A percentile compares a stretch with the other conserved stretches of the same genome.
Evolutionary conservation across 2,113 vertebrate genomes (phyloP).

Genomic region (Mesocricetus auratus): DNA sequence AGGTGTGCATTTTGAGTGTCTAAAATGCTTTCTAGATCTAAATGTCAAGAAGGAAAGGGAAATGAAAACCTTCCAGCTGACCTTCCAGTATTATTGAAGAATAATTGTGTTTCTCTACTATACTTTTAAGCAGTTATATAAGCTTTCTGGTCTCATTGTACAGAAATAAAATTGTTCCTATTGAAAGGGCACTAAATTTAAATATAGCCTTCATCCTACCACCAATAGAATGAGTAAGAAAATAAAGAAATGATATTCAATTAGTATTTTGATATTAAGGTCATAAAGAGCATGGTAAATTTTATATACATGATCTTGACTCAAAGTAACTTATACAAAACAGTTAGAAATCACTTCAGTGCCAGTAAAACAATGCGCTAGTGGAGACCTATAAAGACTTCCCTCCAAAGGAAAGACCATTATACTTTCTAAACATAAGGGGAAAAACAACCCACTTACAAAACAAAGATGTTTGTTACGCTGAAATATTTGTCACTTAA

Average conservation of each 20-base stretch:
- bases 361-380: background rate
- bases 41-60: conserved; percentile 36
- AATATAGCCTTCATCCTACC: background rate
- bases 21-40: conserved; percentile 32
- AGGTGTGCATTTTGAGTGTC: background rate
- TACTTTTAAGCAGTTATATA: conserved; percentile 8
- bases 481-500: conserved; percentile 10
- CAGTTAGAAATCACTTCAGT: conserved; percentile 48
- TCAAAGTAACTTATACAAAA: conserved; percentile 18
- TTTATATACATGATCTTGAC: background rate
- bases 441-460: background rate
- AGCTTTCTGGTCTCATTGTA: conserved; percentile 11
- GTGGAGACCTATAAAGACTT: background rate
- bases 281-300: background rate
- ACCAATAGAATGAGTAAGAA: conserved; percentile 20
- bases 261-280: conserved; percentile 21
- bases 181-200: background rate
- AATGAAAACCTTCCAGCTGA: background rate
- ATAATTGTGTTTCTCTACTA: background rate
- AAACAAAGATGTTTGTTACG: conserved; percentile 30
- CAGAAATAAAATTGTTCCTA: background rate
- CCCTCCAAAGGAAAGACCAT: background rate
- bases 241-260: conserved; percentile 30
- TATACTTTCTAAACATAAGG: background rate
- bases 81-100: background rate